A percentile compares a stretch with the other conserved stretches of the same genome.
Evolutionary conservation across 2,888 invertebrate species (phyloP).

Genomic region (Tricholauxania praeusta): DNA sequence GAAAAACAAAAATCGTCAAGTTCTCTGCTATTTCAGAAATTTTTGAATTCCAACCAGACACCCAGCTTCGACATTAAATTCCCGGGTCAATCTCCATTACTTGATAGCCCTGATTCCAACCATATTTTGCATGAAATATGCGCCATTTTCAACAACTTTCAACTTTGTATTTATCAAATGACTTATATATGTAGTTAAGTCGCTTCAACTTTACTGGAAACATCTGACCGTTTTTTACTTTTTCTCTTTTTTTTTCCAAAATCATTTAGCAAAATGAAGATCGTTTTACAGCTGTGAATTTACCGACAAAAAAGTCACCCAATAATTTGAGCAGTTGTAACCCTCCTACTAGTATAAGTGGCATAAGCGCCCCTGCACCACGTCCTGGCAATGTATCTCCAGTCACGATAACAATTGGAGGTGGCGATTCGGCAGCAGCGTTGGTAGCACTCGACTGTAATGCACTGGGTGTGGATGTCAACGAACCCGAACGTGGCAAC

Average conservation of each 20-base stretch:
- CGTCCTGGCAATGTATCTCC: conserved; percentile 30
- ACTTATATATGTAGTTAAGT: too few relatives aligned
- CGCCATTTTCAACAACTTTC: too few relatives aligned
- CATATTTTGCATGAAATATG: too few relatives aligned
- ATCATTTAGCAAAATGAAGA: conserved; percentile 58
- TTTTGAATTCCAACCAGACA: too few relatives aligned
- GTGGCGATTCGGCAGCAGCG: conserved; percentile 63
- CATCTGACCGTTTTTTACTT: too few relatives aligned
- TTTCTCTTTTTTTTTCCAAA: conserved; percentile 4
- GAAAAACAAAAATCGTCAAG: too few relatives aligned
- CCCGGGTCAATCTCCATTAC: too few relatives aligned
- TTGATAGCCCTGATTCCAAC: too few relatives aligned
- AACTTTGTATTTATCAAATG: too few relatives aligned
- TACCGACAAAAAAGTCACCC: conserved; percentile 48
- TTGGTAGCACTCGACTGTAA: conserved; percentile 56
- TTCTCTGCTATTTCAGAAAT: too few relatives aligned
- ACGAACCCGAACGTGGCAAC: conserved; percentile 74
- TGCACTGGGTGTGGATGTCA: conserved; percentile 40
- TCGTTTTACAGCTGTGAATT: conserved; percentile 57
- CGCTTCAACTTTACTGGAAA: too few relatives aligned
- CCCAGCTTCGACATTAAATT: too few relatives aligned
- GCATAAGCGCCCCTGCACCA: conserved; percentile 33
- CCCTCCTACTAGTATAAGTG: conserved; percentile 36
- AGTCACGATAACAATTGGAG: conserved; percentile 56
- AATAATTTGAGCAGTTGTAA: conserved; percentile 32